phyloP scores from a whole-genome alignment of 2,797 vertebrate species.

The Argentina silus region DNA sequence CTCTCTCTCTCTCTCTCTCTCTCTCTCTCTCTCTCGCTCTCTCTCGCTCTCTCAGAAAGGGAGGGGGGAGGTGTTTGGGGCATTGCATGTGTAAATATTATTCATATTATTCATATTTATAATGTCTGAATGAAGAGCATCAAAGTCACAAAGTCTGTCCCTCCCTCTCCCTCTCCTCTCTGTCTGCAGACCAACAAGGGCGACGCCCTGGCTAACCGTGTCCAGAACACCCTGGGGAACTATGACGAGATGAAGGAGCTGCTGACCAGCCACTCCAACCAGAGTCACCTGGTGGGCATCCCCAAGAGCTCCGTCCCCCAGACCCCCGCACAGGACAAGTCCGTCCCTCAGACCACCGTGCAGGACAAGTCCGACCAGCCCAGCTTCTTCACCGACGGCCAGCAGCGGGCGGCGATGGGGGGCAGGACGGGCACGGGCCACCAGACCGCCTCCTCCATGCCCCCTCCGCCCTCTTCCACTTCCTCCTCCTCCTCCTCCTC shows the following conservation, averaged over 20 bases:
- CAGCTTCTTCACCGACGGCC: constrained; percentile 82
- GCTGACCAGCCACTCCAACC: constrained; percentile 91
- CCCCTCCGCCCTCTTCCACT: constrained; percentile 74
- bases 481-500: constrained; percentile 62
- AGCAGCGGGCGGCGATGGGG: constrained; percentile 74
- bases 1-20: neutral
- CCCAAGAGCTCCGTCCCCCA: constrained; percentile 86
- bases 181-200: constrained; percentile 88
- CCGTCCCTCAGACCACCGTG: constrained; percentile 80
- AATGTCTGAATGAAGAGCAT: constrained; percentile 48
- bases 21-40: constrained; percentile 26
- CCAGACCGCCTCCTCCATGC: constrained; percentile 79
- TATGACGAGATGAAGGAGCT: constrained; percentile 97
- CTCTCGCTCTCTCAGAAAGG: no score
- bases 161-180: constrained; percentile 29
- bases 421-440: constrained; percentile 60
- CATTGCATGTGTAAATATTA: neutral
- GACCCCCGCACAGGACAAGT: constrained; percentile 79
- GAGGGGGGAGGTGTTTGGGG: constrained; percentile 26
- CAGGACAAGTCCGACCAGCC: constrained; percentile 81
- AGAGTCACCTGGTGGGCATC: constrained; percentile 96
- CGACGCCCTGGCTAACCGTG: constrained; percentile 90
- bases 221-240: constrained; percentile 93
- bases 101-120: neutral
- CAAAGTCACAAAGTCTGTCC: constrained; percentile 51